Evolutionary conservation across 2,113 vertebrate genomes (phyloP).

Genomic region (Micromys minutus): DNA sequence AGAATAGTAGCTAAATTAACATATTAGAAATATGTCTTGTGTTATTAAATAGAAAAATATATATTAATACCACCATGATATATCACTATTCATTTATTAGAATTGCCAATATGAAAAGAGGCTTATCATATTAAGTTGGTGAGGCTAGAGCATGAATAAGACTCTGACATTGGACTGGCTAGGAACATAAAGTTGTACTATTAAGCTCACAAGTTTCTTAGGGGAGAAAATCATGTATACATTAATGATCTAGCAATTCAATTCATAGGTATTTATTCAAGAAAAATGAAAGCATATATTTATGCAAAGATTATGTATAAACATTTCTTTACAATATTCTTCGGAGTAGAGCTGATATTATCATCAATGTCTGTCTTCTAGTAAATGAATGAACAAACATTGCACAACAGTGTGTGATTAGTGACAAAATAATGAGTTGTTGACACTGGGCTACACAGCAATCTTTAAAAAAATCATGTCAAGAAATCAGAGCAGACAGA

Average conservation of each 20-base stretch:
- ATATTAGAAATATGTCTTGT: background rate
- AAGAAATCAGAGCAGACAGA: background rate
- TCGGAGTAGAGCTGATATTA: background rate
- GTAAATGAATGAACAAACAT: background rate
- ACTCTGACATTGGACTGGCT: background rate
- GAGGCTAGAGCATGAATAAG: background rate
- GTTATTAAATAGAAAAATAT: background rate
- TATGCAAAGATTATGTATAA: background rate
- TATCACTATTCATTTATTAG: background rate
- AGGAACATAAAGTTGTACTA: background rate
- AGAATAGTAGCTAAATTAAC: background rate
- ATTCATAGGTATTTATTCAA: background rate
- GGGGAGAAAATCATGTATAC: background rate
- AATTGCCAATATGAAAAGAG: background rate
- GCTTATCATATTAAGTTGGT: background rate
- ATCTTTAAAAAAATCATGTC: background rate
- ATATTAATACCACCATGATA: background rate
- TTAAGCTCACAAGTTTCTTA: background rate
- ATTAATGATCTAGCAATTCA: background rate
- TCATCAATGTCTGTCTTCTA: background rate
- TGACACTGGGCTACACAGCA: background rate
- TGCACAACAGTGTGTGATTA: background rate
- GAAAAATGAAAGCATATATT: slow-evolving; percentile 26
- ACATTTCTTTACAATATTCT: background rate
- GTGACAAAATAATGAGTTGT: background rate